Percentiles rank a stretch among this genome's conserved stretches.
These are phyloP conservation scores for Tenthredo livida DNA, from an alignment of 2,888 invertebrate species.

Conservation along the genomic window DNA sequence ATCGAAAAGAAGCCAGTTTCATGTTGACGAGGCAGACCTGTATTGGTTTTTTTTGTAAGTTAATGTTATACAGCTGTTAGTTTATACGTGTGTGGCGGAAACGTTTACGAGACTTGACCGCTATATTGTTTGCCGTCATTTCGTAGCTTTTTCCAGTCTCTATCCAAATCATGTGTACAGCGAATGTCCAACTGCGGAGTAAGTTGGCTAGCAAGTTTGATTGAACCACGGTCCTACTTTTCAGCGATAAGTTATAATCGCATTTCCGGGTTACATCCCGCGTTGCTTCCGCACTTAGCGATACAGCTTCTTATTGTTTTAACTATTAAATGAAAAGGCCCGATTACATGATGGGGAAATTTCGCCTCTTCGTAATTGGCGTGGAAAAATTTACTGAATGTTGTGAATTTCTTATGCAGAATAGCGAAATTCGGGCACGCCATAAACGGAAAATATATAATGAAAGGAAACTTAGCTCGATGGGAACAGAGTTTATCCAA, in stretches of 20 bases:
- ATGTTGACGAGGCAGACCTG: neutral
- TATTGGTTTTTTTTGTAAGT: neutral
- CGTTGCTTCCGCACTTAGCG: neutral
- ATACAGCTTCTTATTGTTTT: neutral
- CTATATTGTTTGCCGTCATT: neutral
- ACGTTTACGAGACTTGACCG: neutral
- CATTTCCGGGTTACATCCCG: conserved; percentile 7
- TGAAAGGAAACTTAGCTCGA: neutral
- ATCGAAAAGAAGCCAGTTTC: neutral
- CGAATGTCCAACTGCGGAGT: neutral
- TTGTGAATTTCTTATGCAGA: neutral
- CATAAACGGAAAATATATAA: neutral
- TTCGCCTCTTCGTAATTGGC: neutral
- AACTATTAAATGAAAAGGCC: neutral
- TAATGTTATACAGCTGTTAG: neutral
- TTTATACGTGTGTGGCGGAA: neutral
- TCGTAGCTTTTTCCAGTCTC: neutral
- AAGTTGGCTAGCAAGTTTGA: conserved; percentile 4
- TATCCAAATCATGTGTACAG: neutral
- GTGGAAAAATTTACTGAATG: neutral
- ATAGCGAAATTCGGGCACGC: neutral
- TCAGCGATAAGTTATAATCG: conserved; percentile 35
- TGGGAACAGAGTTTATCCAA: neutral
- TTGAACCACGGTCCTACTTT: neutral
- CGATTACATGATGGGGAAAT: neutral